Percentiles rank a stretch among this genome's conserved stretches.
Conservation (phyloP, 2,888 invertebrate species). For the Urechis unicinctus region DNA sequence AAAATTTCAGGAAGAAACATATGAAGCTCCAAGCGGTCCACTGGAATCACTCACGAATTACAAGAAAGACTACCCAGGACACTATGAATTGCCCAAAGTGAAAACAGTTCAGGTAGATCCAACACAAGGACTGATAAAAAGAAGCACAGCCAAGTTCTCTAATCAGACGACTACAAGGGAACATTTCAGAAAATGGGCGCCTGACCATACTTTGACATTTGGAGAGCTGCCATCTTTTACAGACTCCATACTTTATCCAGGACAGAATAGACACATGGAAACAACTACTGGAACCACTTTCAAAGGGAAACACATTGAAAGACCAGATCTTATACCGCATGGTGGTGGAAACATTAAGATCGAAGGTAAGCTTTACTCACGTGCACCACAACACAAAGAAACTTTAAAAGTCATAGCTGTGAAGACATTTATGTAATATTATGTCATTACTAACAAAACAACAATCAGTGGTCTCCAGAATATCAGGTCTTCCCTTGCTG, state of each 20-base stretch:
- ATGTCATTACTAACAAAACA: no score
- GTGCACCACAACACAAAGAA: background rate
- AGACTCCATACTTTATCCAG: constrained; percentile 24
- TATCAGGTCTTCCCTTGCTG: no score
- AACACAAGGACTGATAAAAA: background rate
- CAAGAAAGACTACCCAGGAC: constrained; percentile 26
- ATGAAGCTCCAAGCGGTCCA: constrained; percentile 30
- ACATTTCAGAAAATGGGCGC: constrained; percentile 28
- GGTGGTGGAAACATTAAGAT: constrained; percentile 29
- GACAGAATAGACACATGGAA: constrained; percentile 2
- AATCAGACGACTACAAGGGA: constrained; percentile 32
- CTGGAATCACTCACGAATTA: constrained; percentile 33
- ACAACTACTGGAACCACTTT: constrained; percentile 17
- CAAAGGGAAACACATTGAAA: constrained; percentile 6
- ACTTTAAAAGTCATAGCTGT: background rate
- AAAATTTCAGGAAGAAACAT: constrained; percentile 31
- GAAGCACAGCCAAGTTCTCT: constrained; percentile 23
- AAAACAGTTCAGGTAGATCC: background rate
- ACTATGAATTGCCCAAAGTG: constrained; percentile 2
- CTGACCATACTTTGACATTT: constrained; percentile 29
- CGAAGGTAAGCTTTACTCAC: constrained; percentile 29
- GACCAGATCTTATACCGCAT: constrained; percentile 25
- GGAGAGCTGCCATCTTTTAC: constrained; percentile 45
- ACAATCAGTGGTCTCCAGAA: no score
- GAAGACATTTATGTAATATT: background rate